Conservation (phyloP, 2,888 invertebrate genomes). For the Sinodicranocentrus sp. region DNA sequence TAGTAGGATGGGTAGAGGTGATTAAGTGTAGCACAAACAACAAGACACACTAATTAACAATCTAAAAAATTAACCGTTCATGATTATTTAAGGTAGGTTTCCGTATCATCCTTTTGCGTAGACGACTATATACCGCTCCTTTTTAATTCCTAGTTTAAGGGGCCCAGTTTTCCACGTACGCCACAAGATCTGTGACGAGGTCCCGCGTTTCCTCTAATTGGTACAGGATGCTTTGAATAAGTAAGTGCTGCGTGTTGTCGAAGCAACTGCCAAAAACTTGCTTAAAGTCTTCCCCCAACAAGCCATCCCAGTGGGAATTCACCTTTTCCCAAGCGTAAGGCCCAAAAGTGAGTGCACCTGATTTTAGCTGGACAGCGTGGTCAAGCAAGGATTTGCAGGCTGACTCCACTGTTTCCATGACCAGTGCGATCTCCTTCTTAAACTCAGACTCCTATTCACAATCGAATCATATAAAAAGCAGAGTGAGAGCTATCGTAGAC, state of each 20-base stretch:
- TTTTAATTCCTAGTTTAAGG: neutral
- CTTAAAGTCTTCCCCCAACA: neutral
- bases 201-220: constrained; percentile 48
- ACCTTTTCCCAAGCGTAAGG: constrained; percentile 3
- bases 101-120: neutral
- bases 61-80: neutral
- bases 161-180: neutral
- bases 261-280: constrained; percentile 5
- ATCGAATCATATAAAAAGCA: neutral
- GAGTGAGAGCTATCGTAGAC: no score
- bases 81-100: neutral
- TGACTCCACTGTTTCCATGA: neutral
- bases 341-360: neutral
- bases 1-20: no score
- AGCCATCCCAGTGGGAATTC: neutral
- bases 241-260: constrained; percentile 11
- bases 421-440: neutral
- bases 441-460: neutral
- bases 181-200: constrained; percentile 2
- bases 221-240: constrained; percentile 7
- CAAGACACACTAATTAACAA: no score
- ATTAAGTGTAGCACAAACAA: no score
- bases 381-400: neutral
- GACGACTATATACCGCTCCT: neutral
- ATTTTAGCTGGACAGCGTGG: no score